Evolutionary conservation across 2,113 vertebrate genomes (phyloP).

Genomic region (Coreoperca whiteheadi): DNA sequence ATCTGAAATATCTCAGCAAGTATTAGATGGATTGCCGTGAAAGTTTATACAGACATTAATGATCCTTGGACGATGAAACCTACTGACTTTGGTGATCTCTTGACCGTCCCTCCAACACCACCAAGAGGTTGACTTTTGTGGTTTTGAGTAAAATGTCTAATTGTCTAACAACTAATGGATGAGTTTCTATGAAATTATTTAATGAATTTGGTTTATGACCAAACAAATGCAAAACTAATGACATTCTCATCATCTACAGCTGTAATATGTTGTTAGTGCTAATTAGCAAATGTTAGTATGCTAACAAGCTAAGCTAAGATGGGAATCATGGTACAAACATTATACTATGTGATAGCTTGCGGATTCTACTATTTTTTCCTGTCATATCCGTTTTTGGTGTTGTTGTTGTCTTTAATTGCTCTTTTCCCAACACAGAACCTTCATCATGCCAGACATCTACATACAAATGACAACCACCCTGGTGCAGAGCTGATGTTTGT

Average conservation of each 20-base stretch:
- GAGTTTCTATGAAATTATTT: too few relatives aligned
- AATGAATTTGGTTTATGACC: background rate
- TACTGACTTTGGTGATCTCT: background rate
- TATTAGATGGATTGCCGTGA: background rate
- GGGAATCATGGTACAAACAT: background rate
- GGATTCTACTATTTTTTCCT: background rate
- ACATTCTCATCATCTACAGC: background rate
- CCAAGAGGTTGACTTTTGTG: background rate
- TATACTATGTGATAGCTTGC: background rate
- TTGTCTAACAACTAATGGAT: background rate
- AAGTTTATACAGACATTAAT: background rate
- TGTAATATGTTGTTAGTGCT: background rate
- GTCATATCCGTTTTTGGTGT: too few relatives aligned
- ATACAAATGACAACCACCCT: background rate
- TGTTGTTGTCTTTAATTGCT: background rate
- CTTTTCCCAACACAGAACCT: background rate
- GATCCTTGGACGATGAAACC: background rate
- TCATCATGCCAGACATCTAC: background rate
- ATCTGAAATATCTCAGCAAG: background rate
- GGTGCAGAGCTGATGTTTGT: constrained; percentile 28
- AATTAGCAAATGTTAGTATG: background rate
- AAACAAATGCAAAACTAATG: background rate
- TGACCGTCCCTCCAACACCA: background rate
- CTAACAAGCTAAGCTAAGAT: background rate
- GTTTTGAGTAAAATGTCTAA: background rate